Base-by-base conservation (phyloP, 2,113 vertebrate genomes). In the Psittacula cyanocephala region DNA sequence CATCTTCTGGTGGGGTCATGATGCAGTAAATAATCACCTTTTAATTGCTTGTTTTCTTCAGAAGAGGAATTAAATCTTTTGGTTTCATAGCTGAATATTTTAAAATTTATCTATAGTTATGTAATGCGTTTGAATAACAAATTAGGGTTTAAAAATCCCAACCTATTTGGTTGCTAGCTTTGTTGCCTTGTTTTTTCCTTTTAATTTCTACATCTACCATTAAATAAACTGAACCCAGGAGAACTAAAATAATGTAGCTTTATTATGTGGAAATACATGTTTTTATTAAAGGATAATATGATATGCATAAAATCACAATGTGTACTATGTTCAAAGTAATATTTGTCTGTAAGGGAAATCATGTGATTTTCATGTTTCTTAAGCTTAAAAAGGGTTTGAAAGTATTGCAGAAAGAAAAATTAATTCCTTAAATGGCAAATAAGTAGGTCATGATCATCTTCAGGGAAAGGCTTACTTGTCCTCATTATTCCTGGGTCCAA, bases 381-480 rank as follows among this genome's bases (percentile, higher is more conserved):
- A 18, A 31, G 25, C 64, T 91, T 93, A 76, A 50, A 72, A 81
- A 86, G n/a, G 19, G 25, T 81, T 93, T 93, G 59, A 85, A 89
- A 72, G 20, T 67, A 79, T 39, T 92, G 28, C 46, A 85, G 72
- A 89, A 78, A 79, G 70, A 85, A 63, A 29, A 81, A 87, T 88
- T 79, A 91, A 62, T 92, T 94, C 65, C 28, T 92, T 81, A 91
- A 94, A 93, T 87, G 57, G 25, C 52, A 92, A 94, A 9, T 88
- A 97, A 97, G 86, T 95, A 96, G 95, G 96, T 95, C 93, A 92
- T 95, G 37, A 27, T 89, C 77, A 89, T 96, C 90, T 96, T 96
- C 65, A 81, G 86, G 74, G 92, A 94, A 94, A 72, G 69, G 19
- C 80, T 95, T 88, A 81, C 91, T 95, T 96, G 83, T 92, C 67